Evolutionary conservation across 2,113 vertebrate species (phyloP), one percentile per base, ranked within the genome.

Genomic region (Saccopteryx leptura): DNA sequence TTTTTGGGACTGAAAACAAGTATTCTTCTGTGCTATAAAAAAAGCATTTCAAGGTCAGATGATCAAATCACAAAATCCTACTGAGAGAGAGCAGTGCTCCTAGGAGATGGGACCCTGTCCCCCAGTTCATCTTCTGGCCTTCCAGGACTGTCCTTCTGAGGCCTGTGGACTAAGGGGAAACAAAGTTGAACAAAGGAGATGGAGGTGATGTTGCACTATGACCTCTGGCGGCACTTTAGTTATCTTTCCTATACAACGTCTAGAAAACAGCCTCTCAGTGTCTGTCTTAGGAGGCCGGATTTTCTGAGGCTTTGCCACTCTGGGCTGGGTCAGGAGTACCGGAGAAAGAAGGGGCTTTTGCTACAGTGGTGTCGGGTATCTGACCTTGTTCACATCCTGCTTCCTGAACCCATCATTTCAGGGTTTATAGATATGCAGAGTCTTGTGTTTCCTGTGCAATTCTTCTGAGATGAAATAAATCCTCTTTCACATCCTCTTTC

Each of bases 371-470:
- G 10, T 24, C 33, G 63, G 4, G 39, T 79, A 48, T 54, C 17
- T 91, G 81, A 18, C 71, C 48, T 93, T 75, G 48, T 68, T n/a
- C 1, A 65, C 5, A 26, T 21, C 54, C 48, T 83, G 7, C 33
- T 82, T 92, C 46, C 63, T 87, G 56, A 96, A 88, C 12, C 31
- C 46, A 26, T 85, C 7, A 12, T 39, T 61, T 94, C 50, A 78
- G 28, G 50, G 50, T n/a, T 10, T 18, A 19, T 23, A 54, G 21
- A n/a, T 50, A 17, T 11, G 17, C 0, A 8, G 48, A 9, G 21
- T 69, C 79, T 88, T 90, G 9, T 71, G 56, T 81, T 92, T 75
- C 65, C 21, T 61, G 79, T 79, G 21, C 5, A 82, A 48, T 58
- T 63, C 19, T 69, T 74, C 33, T 83, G 26, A 19, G 46, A 26